Base-by-base conservation (phyloP, 2,797 vertebrate species). In the Spinus olivaceus region DNA sequence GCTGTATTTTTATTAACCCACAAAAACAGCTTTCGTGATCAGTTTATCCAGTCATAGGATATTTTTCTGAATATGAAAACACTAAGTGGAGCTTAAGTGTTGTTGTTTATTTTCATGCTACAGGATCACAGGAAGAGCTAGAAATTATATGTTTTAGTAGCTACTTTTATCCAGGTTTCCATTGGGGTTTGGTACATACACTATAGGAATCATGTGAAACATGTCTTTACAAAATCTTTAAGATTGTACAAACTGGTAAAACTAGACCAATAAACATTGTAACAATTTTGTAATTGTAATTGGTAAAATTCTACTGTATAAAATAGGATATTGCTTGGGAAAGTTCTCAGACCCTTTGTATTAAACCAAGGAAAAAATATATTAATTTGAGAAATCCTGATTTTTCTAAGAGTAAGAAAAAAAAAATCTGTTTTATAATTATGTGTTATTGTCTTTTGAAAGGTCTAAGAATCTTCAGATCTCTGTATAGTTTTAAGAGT, bases 161-260 rank as follows among this genome's bases (percentile, higher is more conserved):
- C 12, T 78, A 25, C 33, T 78, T 79, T 78, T 46, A 33, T 30
- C 23, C 39, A 76, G 16, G 14, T 70, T 81, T 82, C 32, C 32
- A 4, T 46, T 3, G 14, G 9, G 3, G 4, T 57, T 69, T 81
- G 4, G 5, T 65, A 14, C 1, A 1, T n/a, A 14, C 21, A 35
- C 16, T 23, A 7, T 39, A 60, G 14, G 4, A 57, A 71, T 21
- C 16, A 9, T 6, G 15, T 39, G 47, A 14, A 89, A 49, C 0
- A 0, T 37, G 12, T 20, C n/a, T 69, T 87, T 84, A 8, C 1
- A 2, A 25, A 46, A 13, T 49, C 12, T 56, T 74, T 50, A 37
- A 32, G 19, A 61, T 30, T 17, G 4, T 47, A 73, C 3, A 39
- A 42, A 17, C 24, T 83, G 16, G 9, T 64, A 44, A 69, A 88